Percentiles rank a stretch among this genome's conserved stretches.
Conservation (phyloP, 2,888 invertebrate genomes). For the Drosophila colorata region DNA sequence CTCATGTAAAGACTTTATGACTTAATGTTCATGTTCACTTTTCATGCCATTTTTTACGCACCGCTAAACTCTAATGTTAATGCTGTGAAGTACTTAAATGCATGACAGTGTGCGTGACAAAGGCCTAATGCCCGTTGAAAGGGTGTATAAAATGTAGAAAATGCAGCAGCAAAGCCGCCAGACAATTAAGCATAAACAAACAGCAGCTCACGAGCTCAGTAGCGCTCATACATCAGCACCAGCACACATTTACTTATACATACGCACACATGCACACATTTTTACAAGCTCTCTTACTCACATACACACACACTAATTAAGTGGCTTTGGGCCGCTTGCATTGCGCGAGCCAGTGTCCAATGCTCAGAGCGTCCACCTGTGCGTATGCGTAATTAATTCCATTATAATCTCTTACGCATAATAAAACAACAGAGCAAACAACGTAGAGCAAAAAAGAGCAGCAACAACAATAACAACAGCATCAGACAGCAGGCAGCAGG, state of each 20-base stretch:
- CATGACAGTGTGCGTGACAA: slow-evolving; percentile 36
- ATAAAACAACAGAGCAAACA: slow-evolving; percentile 66
- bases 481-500: slow-evolving; percentile 2
- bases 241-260: slow-evolving; percentile 6
- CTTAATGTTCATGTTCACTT: slow-evolving; percentile 1
- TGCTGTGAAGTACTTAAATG: slow-evolving; percentile 31
- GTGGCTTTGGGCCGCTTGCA: slow-evolving; percentile 44
- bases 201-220: slow-evolving; percentile 36
- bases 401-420: slow-evolving; percentile 79
- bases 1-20: slow-evolving; percentile 5
- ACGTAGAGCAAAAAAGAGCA: slow-evolving; percentile 30
- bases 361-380: slow-evolving; percentile 61
- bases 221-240: slow-evolving; percentile 20
- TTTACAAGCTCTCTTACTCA: no score
- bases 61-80: slow-evolving; percentile 27
- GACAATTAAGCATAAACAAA: slow-evolving; percentile 72
- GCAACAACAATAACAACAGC: slow-evolving; percentile 8
- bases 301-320: slow-evolving; percentile 54
- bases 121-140: slow-evolving; percentile 32
- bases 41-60: slow-evolving; percentile 26
- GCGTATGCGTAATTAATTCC: slow-evolving; percentile 78
- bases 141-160: slow-evolving; percentile 39
- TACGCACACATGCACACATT: slow-evolving; percentile 4
- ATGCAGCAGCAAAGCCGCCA: slow-evolving; percentile 42
- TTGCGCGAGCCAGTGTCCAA: slow-evolving; percentile 27